Evolutionary conservation across 2,113 vertebrate genomes (phyloP).

Genomic region (Electrona antarctica): DNA sequence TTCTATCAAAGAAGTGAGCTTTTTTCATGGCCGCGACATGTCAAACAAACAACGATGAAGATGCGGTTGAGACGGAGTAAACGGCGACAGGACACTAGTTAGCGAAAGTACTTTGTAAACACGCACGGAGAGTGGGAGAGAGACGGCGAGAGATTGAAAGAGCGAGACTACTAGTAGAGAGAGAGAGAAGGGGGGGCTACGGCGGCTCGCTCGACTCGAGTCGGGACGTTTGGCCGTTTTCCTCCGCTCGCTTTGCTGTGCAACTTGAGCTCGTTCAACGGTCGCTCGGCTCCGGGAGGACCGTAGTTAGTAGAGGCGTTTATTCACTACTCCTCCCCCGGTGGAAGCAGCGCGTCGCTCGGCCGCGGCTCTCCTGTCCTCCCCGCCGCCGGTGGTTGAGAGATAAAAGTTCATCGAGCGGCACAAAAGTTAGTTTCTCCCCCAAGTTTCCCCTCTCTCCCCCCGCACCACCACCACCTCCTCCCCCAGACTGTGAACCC

Average conservation of each 20-base stretch:
- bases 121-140: not conserved
- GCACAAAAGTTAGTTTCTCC: not conserved
- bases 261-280: conserved; percentile 43
- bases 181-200: no score
- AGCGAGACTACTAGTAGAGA: not conserved
- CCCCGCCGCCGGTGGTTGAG: not conserved
- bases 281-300: conserved; percentile 23
- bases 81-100: conserved; percentile 52
- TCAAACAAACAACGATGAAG: conserved; percentile 57
- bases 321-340: not conserved
- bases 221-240: conserved; percentile 56
- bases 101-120: conserved; percentile 58
- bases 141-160: conserved; percentile 1
- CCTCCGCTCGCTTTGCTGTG: conserved; percentile 1
- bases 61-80: conserved; percentile 72
- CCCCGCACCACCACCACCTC: conserved; percentile 23
- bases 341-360: conserved; percentile 22
- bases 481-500: conserved; percentile 47
- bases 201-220: conserved; percentile 12
- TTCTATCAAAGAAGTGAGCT: conserved; percentile 57
- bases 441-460: not conserved
- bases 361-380: not conserved
- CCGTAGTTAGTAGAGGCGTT: conserved; percentile 1
- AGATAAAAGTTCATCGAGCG: not conserved
- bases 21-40: conserved; percentile 50